Conservation (phyloP, 2,888 invertebrate species). For the Selenia dentaria region DNA sequence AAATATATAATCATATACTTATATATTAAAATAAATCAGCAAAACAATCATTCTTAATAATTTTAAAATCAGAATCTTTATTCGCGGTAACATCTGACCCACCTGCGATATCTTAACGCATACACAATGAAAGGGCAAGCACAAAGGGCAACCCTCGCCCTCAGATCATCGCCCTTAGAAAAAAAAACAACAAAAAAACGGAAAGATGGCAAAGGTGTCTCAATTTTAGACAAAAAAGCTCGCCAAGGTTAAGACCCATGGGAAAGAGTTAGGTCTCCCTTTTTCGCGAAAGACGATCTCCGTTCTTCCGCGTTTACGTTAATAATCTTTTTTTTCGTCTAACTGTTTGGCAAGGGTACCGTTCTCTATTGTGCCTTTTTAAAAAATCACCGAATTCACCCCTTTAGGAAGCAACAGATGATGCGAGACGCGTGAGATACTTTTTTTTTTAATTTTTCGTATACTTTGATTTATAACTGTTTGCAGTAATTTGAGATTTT, state of each 20-base stretch:
- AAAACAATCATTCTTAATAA: too few species aligned
- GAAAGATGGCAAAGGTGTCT: slow-evolving; percentile 83
- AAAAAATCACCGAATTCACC: slow-evolving; percentile 64
- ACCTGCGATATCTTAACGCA: slow-evolving; percentile 69
- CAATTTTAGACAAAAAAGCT: slow-evolving; percentile 73
- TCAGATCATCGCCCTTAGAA: slow-evolving; percentile 44
- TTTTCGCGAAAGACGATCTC: slow-evolving; percentile 69
- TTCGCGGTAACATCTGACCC: slow-evolving; percentile 60
- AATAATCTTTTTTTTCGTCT: slow-evolving; percentile 54
- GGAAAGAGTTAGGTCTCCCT: slow-evolving; percentile 78
- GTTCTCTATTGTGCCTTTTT: slow-evolving; percentile 56
- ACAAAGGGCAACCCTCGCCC: slow-evolving; percentile 71
- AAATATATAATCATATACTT: too few species aligned
- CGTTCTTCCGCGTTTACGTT: slow-evolving; percentile 72
- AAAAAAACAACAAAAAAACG: slow-evolving; percentile 69
- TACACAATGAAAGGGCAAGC: slow-evolving; percentile 58
- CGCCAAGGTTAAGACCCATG: slow-evolving; percentile 83
- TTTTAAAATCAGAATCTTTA: not conserved
- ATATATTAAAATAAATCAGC: too few species aligned
- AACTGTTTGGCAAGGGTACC: slow-evolving; percentile 74
- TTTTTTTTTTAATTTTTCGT: slow-evolving; percentile 63
- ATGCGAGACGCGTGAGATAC: slow-evolving; percentile 76
- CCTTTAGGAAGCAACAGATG: slow-evolving; percentile 75
- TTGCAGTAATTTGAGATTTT: slow-evolving; percentile 82
- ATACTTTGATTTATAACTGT: slow-evolving; percentile 79